phyloP scores from a whole-genome alignment of 1,140 invertebrate species.

The Nephotettix cincticeps region DNA sequence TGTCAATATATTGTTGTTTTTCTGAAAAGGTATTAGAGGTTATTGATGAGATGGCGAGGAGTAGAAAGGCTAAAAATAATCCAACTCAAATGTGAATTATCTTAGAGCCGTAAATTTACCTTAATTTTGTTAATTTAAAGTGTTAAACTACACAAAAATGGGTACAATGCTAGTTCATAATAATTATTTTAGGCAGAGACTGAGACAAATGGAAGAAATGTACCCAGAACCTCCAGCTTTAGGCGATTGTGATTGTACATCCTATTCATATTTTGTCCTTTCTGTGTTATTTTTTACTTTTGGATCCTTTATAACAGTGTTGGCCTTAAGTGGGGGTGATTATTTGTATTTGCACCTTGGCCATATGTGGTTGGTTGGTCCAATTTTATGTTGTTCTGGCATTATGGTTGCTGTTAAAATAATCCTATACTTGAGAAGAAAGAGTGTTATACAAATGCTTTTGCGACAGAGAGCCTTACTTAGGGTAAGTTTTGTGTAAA shows the following conservation, averaged over 20 bases:
- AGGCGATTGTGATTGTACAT: conserved; percentile 63
- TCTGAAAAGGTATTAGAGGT: too few species aligned
- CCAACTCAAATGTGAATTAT: too few species aligned
- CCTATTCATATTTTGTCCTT: conserved; percentile 63
- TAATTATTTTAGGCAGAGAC: conserved; percentile 54
- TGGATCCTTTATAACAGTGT: conserved; percentile 62
- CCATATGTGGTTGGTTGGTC: conserved; percentile 68
- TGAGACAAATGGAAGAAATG: conserved; percentile 57
- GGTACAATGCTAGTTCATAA: conserved; percentile 21
- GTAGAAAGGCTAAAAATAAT: too few species aligned
- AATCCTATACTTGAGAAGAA: conserved; percentile 62
- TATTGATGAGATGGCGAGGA: too few species aligned
- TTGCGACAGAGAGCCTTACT: conserved; percentile 60
- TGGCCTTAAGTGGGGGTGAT: conserved; percentile 58
- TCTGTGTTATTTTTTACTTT: conserved; percentile 62
- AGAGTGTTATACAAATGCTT: conserved; percentile 65
- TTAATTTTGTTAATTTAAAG: too few species aligned
- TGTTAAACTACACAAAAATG: too few species aligned
- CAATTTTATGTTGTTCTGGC: conserved; percentile 66
- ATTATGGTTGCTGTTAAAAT: conserved; percentile 68
- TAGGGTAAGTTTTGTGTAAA: conserved; percentile 50
- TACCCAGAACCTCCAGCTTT: conserved; percentile 59
- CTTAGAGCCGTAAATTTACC: too few species aligned
- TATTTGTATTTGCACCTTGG: conserved; percentile 59
- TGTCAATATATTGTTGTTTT: too few species aligned